Percentiles rank a stretch among this genome's conserved stretches.
Conservation (phyloP, 2,113 vertebrate genomes). For the Chionodraco myersi region DNA sequence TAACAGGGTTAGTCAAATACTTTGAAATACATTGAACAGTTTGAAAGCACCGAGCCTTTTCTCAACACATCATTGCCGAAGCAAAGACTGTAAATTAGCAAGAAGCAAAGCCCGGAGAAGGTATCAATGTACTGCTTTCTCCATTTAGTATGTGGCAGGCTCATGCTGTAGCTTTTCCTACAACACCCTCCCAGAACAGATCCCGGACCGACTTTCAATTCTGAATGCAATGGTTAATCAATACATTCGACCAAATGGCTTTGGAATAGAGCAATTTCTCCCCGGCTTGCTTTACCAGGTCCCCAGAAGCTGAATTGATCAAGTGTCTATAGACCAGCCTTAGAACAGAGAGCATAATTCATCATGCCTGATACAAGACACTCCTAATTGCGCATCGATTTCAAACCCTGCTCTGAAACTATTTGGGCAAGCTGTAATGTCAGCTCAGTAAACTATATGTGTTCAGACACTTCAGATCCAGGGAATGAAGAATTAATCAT, state of each 20-base stretch:
- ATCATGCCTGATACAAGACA: conserved; percentile 79
- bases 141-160: conserved; percentile 9
- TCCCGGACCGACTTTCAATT: conserved; percentile 66
- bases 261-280: conserved; percentile 78
- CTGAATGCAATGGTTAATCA: conserved; percentile 75
- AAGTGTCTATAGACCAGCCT: conserved; percentile 70
- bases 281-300: conserved; percentile 46
- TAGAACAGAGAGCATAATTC: conserved; percentile 77
- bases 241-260: conserved; percentile 76
- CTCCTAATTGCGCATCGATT: conserved; percentile 79
- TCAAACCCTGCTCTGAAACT: conserved; percentile 68
- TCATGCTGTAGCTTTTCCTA: conserved; percentile 7
- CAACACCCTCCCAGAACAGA: conserved; percentile 40
- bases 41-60: conserved; percentile 36
- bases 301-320: conserved; percentile 74
- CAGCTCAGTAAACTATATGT: conserved; percentile 71
- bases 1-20: conserved; percentile 5
- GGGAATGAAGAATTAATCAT: conserved; percentile 59
- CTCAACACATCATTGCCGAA: not conserved
- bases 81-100: conserved; percentile 12
- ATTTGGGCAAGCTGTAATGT: conserved; percentile 72
- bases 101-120: conserved; percentile 5
- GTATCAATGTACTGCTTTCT: conserved; percentile 45
- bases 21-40: conserved; percentile 9
- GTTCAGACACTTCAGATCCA: conserved; percentile 48